Evolutionary conservation across 2,113 vertebrate species (phyloP), one percentile per base, ranked within the genome.

Genomic region (Psilopogon haemacephalus): DNA sequence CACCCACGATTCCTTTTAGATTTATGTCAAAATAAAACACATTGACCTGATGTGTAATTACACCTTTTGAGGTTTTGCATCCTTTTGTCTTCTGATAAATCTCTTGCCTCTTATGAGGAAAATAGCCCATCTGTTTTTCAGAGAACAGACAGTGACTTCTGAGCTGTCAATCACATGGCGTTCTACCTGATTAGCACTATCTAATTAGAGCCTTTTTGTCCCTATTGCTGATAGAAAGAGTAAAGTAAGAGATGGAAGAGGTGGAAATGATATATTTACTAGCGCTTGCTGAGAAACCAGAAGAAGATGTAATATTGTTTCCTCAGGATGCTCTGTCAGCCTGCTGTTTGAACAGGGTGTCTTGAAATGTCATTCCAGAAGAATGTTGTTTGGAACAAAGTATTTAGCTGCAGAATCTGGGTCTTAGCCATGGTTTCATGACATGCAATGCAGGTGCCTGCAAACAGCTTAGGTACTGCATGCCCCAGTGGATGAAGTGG

Each of bases 201-300:
- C 97, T 98, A 97, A 98, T 97, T 97, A 96, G 84, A 95, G 67
- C 40, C 13, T 73, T 90, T 96, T 94, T 93, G 75, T 96, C 78
- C 73, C 79, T 70, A 15, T 79, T 96, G 69, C 90, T 97, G 95
- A 96, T 95, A 93, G 96, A 97, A 95, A 78, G 71, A 84, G 67
- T 84, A 92, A 96, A 95, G 93, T 92, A 96, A 77, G 90, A 88
- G 67, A 80, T 76, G 88, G 71, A 95, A 67, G 48, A 74, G 9
- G 37, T 74, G 54, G 44, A 58, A 96, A 84, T 92, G 28, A 73
- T 78, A 33, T 71, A 46, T 91, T 87, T 86, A 87, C 85, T 62
- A 64, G 80, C 63, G 65, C 44, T 93, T 94, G 69, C 70, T 74
- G 86, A 83, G 88, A 80, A 92, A 94, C 7, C 26, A 55, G 84